Evolutionary conservation across 2,888 invertebrate genomes (phyloP), one percentile per base, ranked within the genome.

Genomic region (Fragum whitleyi): DNA sequence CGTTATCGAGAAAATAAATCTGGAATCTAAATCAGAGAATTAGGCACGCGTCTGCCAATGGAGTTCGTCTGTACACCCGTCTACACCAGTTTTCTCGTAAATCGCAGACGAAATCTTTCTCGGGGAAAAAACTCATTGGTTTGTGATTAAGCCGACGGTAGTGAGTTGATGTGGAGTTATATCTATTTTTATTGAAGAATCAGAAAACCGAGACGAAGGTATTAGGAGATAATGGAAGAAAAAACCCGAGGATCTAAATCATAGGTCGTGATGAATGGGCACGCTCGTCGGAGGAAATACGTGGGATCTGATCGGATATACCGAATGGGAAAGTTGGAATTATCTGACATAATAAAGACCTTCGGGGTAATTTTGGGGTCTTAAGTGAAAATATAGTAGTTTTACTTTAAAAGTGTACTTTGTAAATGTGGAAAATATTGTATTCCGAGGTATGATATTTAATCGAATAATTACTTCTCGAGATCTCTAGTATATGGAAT

Each of bases 1-100:
- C 71, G 70, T 23, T 65, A 74, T 74, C 62, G 74, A 65, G 70
- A 65, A 65, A 74, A 55, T 77, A 57, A 68, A 77, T 73, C 72
- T 55, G 72, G 42, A 39, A 67, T 65, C 65, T 42, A 42, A 65
- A 65, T 65, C 42, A 39, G 42, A 42, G 65, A 65, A 65, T 65
- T 65, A 65, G 65, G 42, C 65, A 65, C 42, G 65, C 65, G 65
- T 65, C 65, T 65, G 65, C 65, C 29, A 21, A 36, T 36, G 42
- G 23, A 42, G 36, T 42, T 23, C 21, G 14, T 65, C 65, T n/a
- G 26, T 36, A 23, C 65, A 21, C 11, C 42, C 42, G 42, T 65
- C 47, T 39, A 65, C 21, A 28, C 19, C 32, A 29, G n/a, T 5
- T 61, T 61, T 32, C 32, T 28, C 32, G 29, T 61, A 29, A 61